Base-by-base conservation (phyloP, 2,113 vertebrate species). In the Xiphophorus hellerii region DNA sequence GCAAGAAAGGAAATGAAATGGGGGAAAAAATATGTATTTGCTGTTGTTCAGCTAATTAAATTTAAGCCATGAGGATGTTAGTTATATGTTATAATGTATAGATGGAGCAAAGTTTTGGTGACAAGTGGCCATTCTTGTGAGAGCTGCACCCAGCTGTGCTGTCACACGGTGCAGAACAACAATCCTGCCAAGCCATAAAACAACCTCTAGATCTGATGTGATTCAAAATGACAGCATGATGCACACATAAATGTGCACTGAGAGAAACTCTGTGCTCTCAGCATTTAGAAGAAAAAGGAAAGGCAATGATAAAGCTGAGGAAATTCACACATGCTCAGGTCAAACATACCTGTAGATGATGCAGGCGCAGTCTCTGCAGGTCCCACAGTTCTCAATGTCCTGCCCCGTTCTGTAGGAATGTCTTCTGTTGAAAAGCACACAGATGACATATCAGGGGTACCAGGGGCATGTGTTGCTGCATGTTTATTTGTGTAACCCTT, bases 351-450 rank as follows among this genome's bases (percentile, higher is more conserved):
- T 96, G 93, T 96, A 96, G 93, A 96, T 96, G 92, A 96, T 96
- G 92, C 96, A 96, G 79, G 95, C 96, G 0, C 96, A 96, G 93
- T 96, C 96, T 76, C 96, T 95, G 92, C 96, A 96, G 77, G 96
- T 96, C 73, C 96, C 96, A 10, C 96, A 96, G 95, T 96, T 96
- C 89, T 96, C 95, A 13, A 96, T 96, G 91, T 96, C 96, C 86
- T 96, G 95, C 74, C 96, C 96, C 0, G 96, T 96, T 28, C 94
- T 89, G 92, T 96, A 96, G 0, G 94, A 96, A 92, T 95, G 94
- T 81, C 96, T 93, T 93, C 96, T 96, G 93, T 67, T 60, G 81
- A 86, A 83, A 92, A 90, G 89, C 83, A 88, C 30, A 76, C 51
- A 85, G 69, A 93, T 94, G 87, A 90, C 88, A 87, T 85, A 90